Percentiles rank a stretch among this genome's conserved stretches.
phyloP scores from a whole-genome alignment of 2,113 vertebrate genomes.

The Dolichotis patagonum region DNA sequence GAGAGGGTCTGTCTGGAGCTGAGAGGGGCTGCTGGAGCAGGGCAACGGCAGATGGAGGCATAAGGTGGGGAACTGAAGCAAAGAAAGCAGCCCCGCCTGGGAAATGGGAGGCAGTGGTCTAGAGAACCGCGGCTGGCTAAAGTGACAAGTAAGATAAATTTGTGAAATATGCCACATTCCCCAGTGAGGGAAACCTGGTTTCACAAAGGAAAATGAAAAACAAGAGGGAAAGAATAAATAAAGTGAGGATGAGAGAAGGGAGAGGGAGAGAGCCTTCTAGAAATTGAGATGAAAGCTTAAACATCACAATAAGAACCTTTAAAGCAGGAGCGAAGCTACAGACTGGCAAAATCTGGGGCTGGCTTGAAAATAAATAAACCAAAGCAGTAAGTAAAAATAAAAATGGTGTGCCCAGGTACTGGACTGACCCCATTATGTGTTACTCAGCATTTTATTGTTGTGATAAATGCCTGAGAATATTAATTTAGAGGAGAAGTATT shows the following conservation, averaged over 20 bases:
- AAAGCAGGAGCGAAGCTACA: not conserved
- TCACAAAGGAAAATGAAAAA: constrained; percentile 42
- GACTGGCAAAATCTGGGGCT: not conserved
- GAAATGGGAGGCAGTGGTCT: not conserved
- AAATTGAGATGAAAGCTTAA: not conserved
- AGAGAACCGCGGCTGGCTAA: not conserved
- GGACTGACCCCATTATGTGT: not conserved
- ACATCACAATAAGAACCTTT: not conserved
- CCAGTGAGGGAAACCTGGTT: not conserved
- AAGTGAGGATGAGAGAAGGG: no score
- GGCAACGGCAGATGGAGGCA: not conserved
- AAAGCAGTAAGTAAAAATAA: not conserved
- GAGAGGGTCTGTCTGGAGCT: not conserved
- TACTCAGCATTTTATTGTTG: not conserved
- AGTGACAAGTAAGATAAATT: constrained; percentile 66
- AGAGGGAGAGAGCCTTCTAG: not conserved
- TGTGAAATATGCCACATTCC: not conserved
- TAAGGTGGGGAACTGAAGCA: not conserved
- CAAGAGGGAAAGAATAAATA: no score
- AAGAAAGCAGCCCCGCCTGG: fast-evolving
- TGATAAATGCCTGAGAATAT: not conserved
- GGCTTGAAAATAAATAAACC: not conserved
- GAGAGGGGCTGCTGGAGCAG: not conserved
- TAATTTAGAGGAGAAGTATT: not conserved
- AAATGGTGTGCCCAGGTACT: not conserved